phyloP scores from a whole-genome alignment of 2,113 vertebrate species.

The Semicossyphus pulcher region DNA sequence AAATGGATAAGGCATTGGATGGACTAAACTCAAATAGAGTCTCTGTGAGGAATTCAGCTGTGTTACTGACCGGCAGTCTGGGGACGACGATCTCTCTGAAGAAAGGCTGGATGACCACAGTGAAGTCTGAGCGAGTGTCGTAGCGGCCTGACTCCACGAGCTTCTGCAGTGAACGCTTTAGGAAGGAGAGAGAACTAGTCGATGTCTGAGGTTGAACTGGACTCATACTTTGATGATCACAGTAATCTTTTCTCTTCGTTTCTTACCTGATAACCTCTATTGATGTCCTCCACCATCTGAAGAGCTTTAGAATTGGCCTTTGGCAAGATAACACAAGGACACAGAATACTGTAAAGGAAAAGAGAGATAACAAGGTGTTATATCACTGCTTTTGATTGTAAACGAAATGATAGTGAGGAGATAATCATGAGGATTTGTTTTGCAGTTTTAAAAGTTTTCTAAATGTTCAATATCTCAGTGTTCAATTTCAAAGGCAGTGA shows the following conservation, averaged over 20 bases:
- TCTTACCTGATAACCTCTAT: constrained; percentile 87
- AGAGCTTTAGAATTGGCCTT: constrained; percentile 81
- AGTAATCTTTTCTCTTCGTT: neutral
- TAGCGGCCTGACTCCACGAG: constrained; percentile 83
- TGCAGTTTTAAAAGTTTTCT: neutral
- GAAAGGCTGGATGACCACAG: constrained; percentile 88
- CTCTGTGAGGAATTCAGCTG: neutral
- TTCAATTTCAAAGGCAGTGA: neutral
- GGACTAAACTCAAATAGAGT: neutral
- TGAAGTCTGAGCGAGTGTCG: constrained; percentile 84
- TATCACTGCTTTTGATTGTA: neutral
- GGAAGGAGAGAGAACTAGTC: constrained; percentile 48
- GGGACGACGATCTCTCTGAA: constrained; percentile 73
- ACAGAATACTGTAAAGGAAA: constrained; percentile 82
- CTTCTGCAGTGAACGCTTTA: constrained; percentile 61
- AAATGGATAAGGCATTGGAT: neutral
- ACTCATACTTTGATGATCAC: neutral
- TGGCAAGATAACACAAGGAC: constrained; percentile 86
- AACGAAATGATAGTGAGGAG: too few relatives aligned
- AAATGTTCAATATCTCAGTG: neutral
- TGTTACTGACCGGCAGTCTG: constrained; percentile 75
- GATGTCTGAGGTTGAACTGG: neutral
- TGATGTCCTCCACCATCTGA: constrained; percentile 73
- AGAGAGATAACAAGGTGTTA: constrained; percentile 7
- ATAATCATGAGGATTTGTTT: too few relatives aligned